A percentile compares a stretch with the other conserved stretches of the same genome.
phyloP scores from a whole-genome alignment of 2,113 vertebrate genomes.

The Geothlypis trichas region DNA sequence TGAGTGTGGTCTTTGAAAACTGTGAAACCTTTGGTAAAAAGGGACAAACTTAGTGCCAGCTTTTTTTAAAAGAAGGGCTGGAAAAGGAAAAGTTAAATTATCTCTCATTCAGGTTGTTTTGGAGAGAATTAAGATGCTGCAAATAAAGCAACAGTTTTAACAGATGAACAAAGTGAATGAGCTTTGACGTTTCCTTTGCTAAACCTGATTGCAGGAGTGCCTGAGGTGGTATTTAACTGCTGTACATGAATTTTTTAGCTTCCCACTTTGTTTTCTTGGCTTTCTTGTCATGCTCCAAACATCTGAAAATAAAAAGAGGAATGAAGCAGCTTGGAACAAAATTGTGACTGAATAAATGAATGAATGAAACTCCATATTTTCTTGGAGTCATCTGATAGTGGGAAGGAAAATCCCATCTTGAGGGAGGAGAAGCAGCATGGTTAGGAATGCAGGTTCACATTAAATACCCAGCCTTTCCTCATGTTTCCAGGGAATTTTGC shows the following conservation, averaged over 20 bases:
- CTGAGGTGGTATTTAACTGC: background rate
- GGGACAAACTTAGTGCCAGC: background rate
- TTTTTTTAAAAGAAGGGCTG: background rate
- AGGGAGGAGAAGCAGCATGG: background rate
- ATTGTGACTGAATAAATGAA: background rate
- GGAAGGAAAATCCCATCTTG: background rate
- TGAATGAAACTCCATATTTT: fast-evolving
- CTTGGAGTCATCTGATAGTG: background rate
- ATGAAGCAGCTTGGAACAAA: background rate
- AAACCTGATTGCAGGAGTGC: background rate
- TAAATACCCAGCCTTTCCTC: background rate
- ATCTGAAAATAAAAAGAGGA: background rate
- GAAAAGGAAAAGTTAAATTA: background rate
- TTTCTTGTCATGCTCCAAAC: background rate
- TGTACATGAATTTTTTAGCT: background rate
- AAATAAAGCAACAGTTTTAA: background rate
- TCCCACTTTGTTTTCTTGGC: background rate
- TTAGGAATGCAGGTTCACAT: background rate
- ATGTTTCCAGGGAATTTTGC: background rate
- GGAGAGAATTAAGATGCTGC: background rate
- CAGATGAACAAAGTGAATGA: background rate
- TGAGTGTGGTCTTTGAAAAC: background rate
- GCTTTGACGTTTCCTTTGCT: background rate
- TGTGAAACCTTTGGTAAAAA: background rate
- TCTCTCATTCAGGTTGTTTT: background rate